phyloP scores from a whole-genome alignment of 30 jellyfish, hydroid and myxozoan genomes.

The Hydractinia echinata region DNA sequence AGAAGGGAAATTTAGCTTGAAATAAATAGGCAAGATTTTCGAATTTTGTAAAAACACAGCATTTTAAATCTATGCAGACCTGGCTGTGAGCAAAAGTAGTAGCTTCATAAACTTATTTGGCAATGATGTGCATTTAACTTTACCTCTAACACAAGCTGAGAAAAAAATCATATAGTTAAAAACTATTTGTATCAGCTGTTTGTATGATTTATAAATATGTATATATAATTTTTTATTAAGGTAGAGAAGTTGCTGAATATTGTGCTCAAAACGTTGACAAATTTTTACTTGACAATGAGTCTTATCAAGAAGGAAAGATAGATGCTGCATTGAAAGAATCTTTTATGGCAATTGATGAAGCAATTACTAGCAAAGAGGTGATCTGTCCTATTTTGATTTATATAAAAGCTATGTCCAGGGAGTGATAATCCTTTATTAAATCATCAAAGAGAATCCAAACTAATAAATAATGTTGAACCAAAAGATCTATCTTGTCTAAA shows the following conservation, averaged over 20 bases:
- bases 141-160: too few species aligned
- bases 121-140: too few species aligned
- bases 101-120: too few species aligned
- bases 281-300: constrained; percentile 43
- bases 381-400: not conserved
- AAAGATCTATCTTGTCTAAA: not conserved
- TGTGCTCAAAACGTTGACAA: constrained; percentile 54
- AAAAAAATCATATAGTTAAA: constrained; percentile 1
- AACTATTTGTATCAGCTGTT: not conserved
- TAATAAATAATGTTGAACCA: not conserved
- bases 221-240: constrained; percentile 17
- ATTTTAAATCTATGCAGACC: too few species aligned
- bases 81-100: too few species aligned
- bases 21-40: too few species aligned
- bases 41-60: too few species aligned
- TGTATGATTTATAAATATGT: not conserved
- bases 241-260: constrained; percentile 84
- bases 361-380: constrained; percentile 69
- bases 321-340: constrained; percentile 60
- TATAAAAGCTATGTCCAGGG: not conserved
- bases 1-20: not conserved
- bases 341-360: constrained; percentile 61
- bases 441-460: not conserved
- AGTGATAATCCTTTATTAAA: not conserved
- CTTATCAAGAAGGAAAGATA: constrained; percentile 66